Base-by-base conservation (phyloP, 2,797 vertebrate species). In the Mormyrus hasselquistii region DNA sequence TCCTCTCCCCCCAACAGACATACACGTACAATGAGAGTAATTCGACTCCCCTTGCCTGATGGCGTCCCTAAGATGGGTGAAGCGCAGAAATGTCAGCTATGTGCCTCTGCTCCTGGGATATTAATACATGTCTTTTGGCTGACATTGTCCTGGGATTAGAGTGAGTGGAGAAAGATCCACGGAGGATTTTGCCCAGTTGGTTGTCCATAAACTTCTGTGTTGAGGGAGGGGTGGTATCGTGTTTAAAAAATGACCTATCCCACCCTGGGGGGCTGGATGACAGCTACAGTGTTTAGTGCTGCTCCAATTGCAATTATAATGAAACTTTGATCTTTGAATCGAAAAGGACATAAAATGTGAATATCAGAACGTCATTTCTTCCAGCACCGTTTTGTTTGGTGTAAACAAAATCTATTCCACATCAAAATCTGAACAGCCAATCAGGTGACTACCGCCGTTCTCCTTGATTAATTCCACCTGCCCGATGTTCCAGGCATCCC, bases 111-210 rank as follows among this genome's bases (percentile, higher is more conserved):
- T 83, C 79, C 55, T 16, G 25, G 86, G 88, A 49, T 91, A 90
- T 91, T 91, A 91, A 90, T 91, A 91, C 89, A 87, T 76, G 90
- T 87, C 90, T 88, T 44, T 88, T 90, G 90, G 89, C 87, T 91
- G 91, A 89, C 91, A 91, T 89, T 89, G 89, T 89, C 50, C 89
- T 88, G 87, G 83, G 55, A 90, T 90, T 88, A 90, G 53, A 50
- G 73, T 41, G 2, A 88, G 87, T 65, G 79, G 55, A 57, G 87
- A 87, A 89, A 88, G 73, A 87, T 50, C 82, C 83, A 76, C 22
- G 34, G 19, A 87, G 49, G 84, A 55, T 87, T 53, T 38, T 50
- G 19, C 16, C 62, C 62, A 53, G 29, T 29, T 86, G 88, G 41
- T 69, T 41, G 49, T 49, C 62, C 19, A 5, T 62, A 89, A 50